A percentile compares a stretch with the other conserved stretches of the same genome.
These are phyloP conservation scores for Piscicola geometra DNA, from an alignment of 2,888 invertebrate species.

Conservation along the genomic window DNA sequence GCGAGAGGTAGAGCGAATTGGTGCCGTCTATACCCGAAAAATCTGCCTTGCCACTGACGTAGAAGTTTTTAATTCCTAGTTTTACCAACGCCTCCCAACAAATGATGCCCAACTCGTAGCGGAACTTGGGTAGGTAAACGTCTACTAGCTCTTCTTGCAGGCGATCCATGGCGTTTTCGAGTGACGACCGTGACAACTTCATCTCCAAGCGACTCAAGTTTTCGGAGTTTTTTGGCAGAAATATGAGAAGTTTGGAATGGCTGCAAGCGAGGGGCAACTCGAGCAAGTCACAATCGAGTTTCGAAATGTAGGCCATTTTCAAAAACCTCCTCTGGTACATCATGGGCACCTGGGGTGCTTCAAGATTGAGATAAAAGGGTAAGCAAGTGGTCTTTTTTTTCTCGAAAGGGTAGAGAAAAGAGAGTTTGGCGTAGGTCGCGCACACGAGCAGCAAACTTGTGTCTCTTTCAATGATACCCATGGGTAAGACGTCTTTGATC, in stretches of 20 bases:
- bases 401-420: slow-evolving; percentile 43
- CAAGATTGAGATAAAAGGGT: slow-evolving; percentile 41
- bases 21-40: slow-evolving; percentile 42
- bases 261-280: slow-evolving; percentile 43
- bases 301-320: slow-evolving; percentile 36
- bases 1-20: slow-evolving; percentile 40
- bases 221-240: slow-evolving; percentile 43
- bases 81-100: slow-evolving; percentile 41
- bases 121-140: slow-evolving; percentile 44
- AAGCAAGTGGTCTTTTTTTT: slow-evolving; percentile 40
- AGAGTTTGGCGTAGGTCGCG: slow-evolving; percentile 42
- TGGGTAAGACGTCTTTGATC: slow-evolving; percentile 43
- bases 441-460: slow-evolving; percentile 41
- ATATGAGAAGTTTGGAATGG: slow-evolving; percentile 41
- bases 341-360: slow-evolving; percentile 42
- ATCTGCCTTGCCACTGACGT: slow-evolving; percentile 41
- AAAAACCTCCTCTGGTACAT: slow-evolving; percentile 43
- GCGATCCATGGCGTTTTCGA: slow-evolving; percentile 39
- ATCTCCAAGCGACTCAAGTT: slow-evolving; percentile 42
- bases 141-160: slow-evolving; percentile 42
- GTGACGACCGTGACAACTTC: slow-evolving; percentile 41
- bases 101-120: slow-evolving; percentile 42
- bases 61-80: slow-evolving; percentile 43
- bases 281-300: slow-evolving; percentile 42
- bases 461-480: slow-evolving; percentile 43